These are phyloP conservation scores for Zeus faber DNA, from an alignment of 2,113 vertebrate species.

Conservation along the genomic window DNA sequence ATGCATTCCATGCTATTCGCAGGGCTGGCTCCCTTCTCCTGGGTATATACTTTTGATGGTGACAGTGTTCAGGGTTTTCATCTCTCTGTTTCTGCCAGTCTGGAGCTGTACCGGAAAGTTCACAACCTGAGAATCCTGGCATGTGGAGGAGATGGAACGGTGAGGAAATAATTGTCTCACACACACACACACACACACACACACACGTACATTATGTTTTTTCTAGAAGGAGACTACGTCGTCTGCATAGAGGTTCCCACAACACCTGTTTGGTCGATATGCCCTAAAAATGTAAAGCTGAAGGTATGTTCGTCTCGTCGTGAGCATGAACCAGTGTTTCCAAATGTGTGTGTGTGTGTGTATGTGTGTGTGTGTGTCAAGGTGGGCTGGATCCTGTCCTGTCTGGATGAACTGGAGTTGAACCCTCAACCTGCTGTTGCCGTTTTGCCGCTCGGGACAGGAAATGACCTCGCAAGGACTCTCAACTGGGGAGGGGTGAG, in stretches of 20 bases:
- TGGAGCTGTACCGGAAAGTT: constrained; percentile 93
- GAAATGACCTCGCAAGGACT: constrained; percentile 92
- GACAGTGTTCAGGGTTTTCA: too few species aligned
- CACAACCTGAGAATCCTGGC: constrained; percentile 90
- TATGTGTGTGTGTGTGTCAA: constrained; percentile 48
- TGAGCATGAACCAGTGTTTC: not conserved
- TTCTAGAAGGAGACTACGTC: too few species aligned
- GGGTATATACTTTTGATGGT: too few species aligned
- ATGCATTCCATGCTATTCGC: too few species aligned
- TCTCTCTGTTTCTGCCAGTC: too few species aligned
- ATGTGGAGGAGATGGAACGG: constrained; percentile 89
- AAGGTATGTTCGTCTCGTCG: not conserved
- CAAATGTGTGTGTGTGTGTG: constrained; percentile 18
- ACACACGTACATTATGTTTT: not conserved
- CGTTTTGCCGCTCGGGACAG: constrained; percentile 90
- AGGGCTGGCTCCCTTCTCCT: too few species aligned
- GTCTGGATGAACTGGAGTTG: constrained; percentile 86
- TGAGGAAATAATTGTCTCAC: too few species aligned
- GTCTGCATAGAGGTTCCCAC: too few species aligned
- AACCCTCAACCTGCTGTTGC: constrained; percentile 88
- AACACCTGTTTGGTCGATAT: too few species aligned
- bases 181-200: constrained; percentile 10
- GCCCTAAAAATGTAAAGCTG: too few species aligned
- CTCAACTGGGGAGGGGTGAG: constrained; percentile 95
- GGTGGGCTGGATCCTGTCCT: constrained; percentile 96